These are phyloP conservation scores for Rotaria socialis DNA, from an alignment of 2,888 invertebrate genomes.

Conservation along the genomic window DNA sequence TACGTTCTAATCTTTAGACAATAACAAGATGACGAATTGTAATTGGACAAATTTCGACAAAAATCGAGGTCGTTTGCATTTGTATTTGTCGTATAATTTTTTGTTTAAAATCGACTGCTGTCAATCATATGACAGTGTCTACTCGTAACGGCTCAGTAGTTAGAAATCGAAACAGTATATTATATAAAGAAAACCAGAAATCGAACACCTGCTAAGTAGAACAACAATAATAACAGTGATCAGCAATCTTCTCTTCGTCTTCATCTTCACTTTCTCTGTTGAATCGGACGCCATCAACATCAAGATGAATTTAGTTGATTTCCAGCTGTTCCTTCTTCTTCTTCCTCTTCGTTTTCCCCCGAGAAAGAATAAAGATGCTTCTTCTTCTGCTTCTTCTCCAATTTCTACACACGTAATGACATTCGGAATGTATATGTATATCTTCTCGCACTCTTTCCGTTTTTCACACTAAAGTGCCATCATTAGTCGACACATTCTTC, in stretches of 20 bases:
- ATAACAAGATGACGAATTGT: not conserved
- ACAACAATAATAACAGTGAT: slow-evolving; percentile 8
- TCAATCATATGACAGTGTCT: not conserved
- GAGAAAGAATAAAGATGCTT: slow-evolving; percentile 27
- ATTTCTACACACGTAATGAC: slow-evolving; percentile 19
- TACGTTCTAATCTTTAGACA: not conserved
- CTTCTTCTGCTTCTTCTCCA: not conserved
- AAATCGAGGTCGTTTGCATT: not conserved
- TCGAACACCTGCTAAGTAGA: slow-evolving; percentile 5
- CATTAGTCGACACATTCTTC: slow-evolving; percentile 10
- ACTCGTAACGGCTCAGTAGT: slow-evolving; percentile 3
- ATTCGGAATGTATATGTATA: not conserved
- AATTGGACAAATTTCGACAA: not conserved
- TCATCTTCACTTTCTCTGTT: not conserved
- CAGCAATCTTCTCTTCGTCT: not conserved
- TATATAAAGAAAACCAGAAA: not conserved
- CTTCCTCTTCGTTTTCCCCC: not conserved
- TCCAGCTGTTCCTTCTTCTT: slow-evolving; percentile 26
- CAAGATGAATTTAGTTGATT: slow-evolving; percentile 36
- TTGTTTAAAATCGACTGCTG: not conserved
- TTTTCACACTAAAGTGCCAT: slow-evolving; percentile 25
- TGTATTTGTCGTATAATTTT: not conserved
- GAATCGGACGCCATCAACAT: slow-evolving; percentile 19
- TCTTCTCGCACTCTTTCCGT: not conserved
- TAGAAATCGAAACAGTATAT: not conserved